A percentile compares a stretch with the other conserved stretches of the same genome.
Conservation (phyloP, 2,797 vertebrate species). For the Alcedo atthis region DNA sequence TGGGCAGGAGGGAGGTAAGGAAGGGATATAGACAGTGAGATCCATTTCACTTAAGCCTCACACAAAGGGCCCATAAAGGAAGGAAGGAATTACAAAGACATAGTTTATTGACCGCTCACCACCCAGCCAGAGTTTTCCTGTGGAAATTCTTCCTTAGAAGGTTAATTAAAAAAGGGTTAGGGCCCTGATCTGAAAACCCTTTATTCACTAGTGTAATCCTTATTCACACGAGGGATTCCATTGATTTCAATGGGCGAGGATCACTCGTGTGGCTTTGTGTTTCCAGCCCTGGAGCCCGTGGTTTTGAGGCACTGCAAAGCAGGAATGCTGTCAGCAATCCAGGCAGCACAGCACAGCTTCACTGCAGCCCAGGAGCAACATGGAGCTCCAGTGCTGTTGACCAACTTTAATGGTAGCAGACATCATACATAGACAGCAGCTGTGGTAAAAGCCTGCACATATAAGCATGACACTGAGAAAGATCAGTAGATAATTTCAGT, state of each 20-base stretch:
- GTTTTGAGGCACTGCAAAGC: not conserved
- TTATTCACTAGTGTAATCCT: slow-evolving; percentile 22
- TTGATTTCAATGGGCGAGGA: slow-evolving; percentile 1
- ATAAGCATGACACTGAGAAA: not conserved
- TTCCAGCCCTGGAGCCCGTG: not conserved
- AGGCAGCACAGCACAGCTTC: not conserved
- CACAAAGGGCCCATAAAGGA: slow-evolving; percentile 43
- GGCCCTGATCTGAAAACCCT: not conserved
- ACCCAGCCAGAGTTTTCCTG: slow-evolving; percentile 28
- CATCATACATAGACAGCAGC: not conserved
- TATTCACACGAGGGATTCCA: slow-evolving; percentile 23
- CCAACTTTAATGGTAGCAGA: not conserved
- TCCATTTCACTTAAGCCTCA: slow-evolving; percentile 55
- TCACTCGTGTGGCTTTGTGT: not conserved
- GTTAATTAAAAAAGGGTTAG: slow-evolving; percentile 57
- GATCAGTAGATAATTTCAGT: not conserved
- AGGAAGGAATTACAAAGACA: slow-evolving; percentile 50
- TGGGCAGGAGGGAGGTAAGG: not conserved
- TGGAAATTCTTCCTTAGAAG: slow-evolving; percentile 44
- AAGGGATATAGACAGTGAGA: slow-evolving; percentile 19
- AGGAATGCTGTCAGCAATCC: not conserved
- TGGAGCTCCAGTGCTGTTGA: not conserved
- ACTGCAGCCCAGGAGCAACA: not conserved
- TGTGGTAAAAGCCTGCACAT: not conserved
- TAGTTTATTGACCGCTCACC: slow-evolving; percentile 48